Base-by-base conservation (phyloP, 1,140 invertebrate species). In the Drosophila equinoxialis region DNA sequence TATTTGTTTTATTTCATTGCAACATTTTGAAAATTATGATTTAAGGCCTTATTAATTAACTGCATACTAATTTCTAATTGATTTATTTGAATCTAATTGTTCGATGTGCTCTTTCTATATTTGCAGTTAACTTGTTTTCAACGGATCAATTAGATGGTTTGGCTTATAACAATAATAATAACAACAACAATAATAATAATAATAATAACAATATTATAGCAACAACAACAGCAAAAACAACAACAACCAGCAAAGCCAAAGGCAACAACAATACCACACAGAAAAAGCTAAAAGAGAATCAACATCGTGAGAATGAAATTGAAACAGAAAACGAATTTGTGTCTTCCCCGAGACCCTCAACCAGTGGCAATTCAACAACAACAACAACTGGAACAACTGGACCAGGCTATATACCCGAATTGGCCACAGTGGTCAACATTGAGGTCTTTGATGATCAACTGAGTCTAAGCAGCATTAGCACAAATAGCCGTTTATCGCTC, bases 401-500 rank as follows among this genome's bases (percentile, higher is more conserved):
- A 8, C 8, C 14, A 20, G 45, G 30, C 3, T 30, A 30, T 6
- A 23, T 51, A 51, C 17, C 58, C 3, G 90, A 83, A 62, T 57
- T 76, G 55, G 74, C 83, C 2, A 91, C 90, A 1, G 91, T 91
- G 73, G 91, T 91, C 13, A 92, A 91, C 33, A 92, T 92, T 33
- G 92, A 92, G 68, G 91, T 92, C n/a, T 94, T 94, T 74, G 95
- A 95, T 35, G 96, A 96, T 78, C 96, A 96, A 81, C 87, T 96
- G 45, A 97, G 96, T 84, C 95, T 96, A 11, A 96, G 96, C 84
- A 96, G 96, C 87, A 96, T 97, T 77, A 96, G 96, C 85, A 96
- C 96, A 3, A 94, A 95, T 3, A 96, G 96, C 79, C 94, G 96
- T 51, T 95, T 95, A 1, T 96, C 96, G 1, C 93, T 96, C n/a